A percentile compares a stretch with the other conserved stretches of the same genome.
phyloP scores from a whole-genome alignment of 2,797 vertebrate species.

The Triplophysa bombifrons region DNA sequence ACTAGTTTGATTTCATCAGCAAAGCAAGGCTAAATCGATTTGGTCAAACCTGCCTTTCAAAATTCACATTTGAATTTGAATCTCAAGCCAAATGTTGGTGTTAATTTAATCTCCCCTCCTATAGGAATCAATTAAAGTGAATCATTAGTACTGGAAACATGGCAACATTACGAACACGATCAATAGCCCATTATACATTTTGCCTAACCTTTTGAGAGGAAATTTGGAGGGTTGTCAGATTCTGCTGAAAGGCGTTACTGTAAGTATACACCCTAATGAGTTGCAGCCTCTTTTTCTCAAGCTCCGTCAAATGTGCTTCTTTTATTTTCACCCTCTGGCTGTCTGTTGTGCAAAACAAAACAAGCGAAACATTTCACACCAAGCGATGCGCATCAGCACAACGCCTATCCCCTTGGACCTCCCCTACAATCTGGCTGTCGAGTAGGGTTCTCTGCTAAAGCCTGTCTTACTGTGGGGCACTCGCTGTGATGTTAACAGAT shows the following conservation, averaged over 20 bases:
- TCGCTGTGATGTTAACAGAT: background rate
- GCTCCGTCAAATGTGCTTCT: slow-evolving; percentile 61
- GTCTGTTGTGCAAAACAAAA: slow-evolving; percentile 63
- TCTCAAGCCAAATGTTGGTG: background rate
- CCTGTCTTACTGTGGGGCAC: slow-evolving; percentile 10
- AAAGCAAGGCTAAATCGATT: background rate
- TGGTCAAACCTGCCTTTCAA: background rate
- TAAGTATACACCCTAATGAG: slow-evolving; percentile 67
- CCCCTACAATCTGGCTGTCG: slow-evolving; percentile 17
- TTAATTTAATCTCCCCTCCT: slow-evolving; percentile 13
- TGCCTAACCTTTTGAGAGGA: slow-evolving; percentile 48
- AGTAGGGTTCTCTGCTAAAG: slow-evolving; percentile 3
- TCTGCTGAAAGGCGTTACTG: slow-evolving; percentile 60
- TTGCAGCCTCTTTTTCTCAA: slow-evolving; percentile 62
- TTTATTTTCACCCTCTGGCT: slow-evolving; percentile 59
- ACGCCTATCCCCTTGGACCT: slow-evolving; percentile 53
- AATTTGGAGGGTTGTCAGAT: slow-evolving; percentile 52
- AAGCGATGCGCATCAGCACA: slow-evolving; percentile 62
- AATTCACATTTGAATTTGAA: background rate
- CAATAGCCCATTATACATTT: slow-evolving; percentile 61
- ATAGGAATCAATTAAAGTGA: slow-evolving; percentile 21
- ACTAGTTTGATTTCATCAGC: background rate
- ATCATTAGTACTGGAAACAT: slow-evolving; percentile 22
- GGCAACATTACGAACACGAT: slow-evolving; percentile 55
- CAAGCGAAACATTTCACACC: slow-evolving; percentile 67